A percentile compares a stretch with the other conserved stretches of the same genome.
phyloP scores from a whole-genome alignment of 2,797 vertebrate genomes.

The Setipinna tenuifilis region DNA sequence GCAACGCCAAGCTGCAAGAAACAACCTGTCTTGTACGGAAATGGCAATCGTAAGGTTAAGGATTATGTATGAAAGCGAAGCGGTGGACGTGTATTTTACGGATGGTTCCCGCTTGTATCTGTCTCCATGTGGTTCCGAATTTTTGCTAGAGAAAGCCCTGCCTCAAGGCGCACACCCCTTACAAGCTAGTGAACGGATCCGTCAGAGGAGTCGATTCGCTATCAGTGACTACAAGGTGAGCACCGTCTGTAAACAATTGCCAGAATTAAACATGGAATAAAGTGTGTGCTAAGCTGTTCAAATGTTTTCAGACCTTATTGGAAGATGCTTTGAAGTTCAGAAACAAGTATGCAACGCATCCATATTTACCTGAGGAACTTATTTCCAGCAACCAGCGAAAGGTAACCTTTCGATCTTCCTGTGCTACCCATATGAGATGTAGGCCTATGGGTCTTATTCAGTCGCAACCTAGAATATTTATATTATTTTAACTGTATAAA shows the following conservation, averaged over 20 bases:
- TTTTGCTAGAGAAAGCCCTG: conserved; percentile 71
- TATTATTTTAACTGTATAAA: not conserved
- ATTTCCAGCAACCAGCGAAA: conserved; percentile 73
- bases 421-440: not conserved
- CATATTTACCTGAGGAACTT: conserved; percentile 82
- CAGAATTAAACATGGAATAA: not conserved
- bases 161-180: conserved; percentile 70
- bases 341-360: conserved; percentile 78
- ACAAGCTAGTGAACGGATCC: conserved; percentile 66
- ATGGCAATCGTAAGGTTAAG: conserved; percentile 62
- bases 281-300: not conserved
- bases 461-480: not conserved
- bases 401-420: conserved; percentile 64
- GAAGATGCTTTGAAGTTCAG: conserved; percentile 82
- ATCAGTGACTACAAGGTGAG: conserved; percentile 81
- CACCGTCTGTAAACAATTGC: accelerated
- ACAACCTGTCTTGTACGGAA: not conserved
- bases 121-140: conserved; percentile 87
- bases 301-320: conserved; percentile 73
- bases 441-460: not conserved
- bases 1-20: not conserved
- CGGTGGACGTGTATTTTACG: conserved; percentile 76
- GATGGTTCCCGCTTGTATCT: conserved; percentile 78
- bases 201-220: conserved; percentile 83
- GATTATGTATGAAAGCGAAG: conserved; percentile 81